Percentiles rank a stretch among this genome's conserved stretches.
Evolutionary conservation across 2,888 invertebrate genomes (phyloP).

Genomic region (Papilio elwesi): DNA sequence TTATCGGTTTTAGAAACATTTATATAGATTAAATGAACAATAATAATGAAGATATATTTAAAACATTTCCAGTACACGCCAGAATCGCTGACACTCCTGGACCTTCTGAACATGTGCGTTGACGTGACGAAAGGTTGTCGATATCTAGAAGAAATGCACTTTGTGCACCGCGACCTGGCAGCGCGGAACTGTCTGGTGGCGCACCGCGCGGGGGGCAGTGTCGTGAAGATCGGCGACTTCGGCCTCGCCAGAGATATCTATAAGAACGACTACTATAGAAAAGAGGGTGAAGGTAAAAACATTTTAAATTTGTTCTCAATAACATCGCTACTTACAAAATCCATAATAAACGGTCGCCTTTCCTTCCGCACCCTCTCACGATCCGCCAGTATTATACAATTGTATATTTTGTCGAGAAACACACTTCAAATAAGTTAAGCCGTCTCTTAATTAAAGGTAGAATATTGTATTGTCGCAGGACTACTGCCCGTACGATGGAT

Average conservation of each 20-base stretch:
- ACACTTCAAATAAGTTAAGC: too few species aligned
- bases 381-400: too few species aligned
- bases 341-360: too few species aligned
- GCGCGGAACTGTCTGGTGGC: constrained; percentile 98
- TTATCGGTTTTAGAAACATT: background rate
- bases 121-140: constrained; percentile 98
- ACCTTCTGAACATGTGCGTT: constrained; percentile 95
- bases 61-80: constrained; percentile 81
- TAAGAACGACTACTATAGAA: constrained; percentile 98
- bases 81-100: constrained; percentile 89
- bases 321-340: too few species aligned
- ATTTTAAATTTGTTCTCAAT: background rate
- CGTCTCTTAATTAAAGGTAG: too few species aligned
- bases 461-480: constrained; percentile 73
- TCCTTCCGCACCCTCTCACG: too few species aligned
- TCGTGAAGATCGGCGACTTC: constrained; percentile 99
- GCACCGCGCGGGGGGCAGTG: constrained; percentile 86
- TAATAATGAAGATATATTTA: background rate
- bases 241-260: constrained; percentile 98
- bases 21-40: too few species aligned
- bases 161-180: constrained; percentile 98
- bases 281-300: constrained; percentile 90
- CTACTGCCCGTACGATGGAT: constrained; percentile 98
- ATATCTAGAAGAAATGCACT: constrained; percentile 98
- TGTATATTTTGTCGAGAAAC: too few species aligned